phyloP scores from a whole-genome alignment of 1,140 invertebrate species.

The Branchinecta lindahli region DNA sequence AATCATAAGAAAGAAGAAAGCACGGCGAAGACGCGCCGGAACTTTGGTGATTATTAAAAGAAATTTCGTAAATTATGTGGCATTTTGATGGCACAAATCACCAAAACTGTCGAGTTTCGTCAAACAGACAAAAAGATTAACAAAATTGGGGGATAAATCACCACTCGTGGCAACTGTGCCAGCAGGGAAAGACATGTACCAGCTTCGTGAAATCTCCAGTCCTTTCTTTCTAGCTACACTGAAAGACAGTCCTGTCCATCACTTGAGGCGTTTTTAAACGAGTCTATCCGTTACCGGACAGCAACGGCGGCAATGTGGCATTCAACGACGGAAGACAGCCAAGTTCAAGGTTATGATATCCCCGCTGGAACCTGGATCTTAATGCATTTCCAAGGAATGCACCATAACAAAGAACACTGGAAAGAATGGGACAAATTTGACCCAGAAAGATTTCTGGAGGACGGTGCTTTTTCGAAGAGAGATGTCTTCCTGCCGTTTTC shows the following conservation, averaged over 20 bases:
- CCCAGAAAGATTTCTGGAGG: conserved; percentile 28
- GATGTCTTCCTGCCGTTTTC: conserved; percentile 27
- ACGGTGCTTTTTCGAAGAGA: conserved; percentile 25
- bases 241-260: neutral
- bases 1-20: too few species aligned
- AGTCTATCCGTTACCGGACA: neutral
- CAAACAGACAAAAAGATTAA: too few species aligned
- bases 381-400: conserved; percentile 29
- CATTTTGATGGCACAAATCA: too few species aligned
- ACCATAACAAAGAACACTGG: conserved; percentile 29
- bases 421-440: conserved; percentile 29
- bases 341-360: conserved; percentile 25
- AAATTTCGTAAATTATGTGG: too few species aligned
- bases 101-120: too few species aligned
- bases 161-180: too few species aligned
- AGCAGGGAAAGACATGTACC: too few species aligned
- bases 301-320: conserved; percentile 2
- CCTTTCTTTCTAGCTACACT: neutral
- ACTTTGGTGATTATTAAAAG: too few species aligned
- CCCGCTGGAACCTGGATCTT: conserved; percentile 29
- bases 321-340: conserved; percentile 21
- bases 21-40: too few species aligned
- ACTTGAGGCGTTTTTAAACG: neutral
- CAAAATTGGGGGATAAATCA: too few species aligned
- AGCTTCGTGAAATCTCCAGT: too few species aligned